Conservation (phyloP, 2,888 invertebrate species). For the Syritta pipiens region DNA sequence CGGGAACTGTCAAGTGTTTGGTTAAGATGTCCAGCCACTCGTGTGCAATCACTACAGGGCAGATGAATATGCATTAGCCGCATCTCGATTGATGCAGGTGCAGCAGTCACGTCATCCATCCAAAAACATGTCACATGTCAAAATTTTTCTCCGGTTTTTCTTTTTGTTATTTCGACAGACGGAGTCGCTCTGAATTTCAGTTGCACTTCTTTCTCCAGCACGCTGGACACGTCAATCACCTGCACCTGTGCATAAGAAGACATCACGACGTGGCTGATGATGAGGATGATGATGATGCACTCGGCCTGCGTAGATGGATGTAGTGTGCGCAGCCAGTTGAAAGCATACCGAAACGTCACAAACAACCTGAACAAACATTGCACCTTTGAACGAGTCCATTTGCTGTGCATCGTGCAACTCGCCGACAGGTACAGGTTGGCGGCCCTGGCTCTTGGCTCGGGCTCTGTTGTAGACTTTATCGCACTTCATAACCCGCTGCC, state of each 20-base stretch:
- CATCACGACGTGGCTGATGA: constrained; percentile 38
- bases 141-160: constrained; percentile 28
- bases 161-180: constrained; percentile 39
- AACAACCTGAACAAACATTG: constrained; percentile 67
- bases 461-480: constrained; percentile 34
- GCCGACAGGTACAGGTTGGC: constrained; percentile 47
- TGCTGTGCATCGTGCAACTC: constrained; percentile 32
- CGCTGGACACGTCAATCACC: constrained; percentile 62
- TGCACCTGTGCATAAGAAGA: constrained; percentile 59
- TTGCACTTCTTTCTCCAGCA: constrained; percentile 17
- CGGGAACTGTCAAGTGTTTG: constrained; percentile 60
- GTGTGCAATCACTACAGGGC: constrained; percentile 5
- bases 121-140: constrained; percentile 60
- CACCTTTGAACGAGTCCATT: constrained; percentile 68
- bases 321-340: constrained; percentile 18
- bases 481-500: constrained; percentile 48
- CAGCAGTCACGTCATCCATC: constrained; percentile 33
- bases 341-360: constrained; percentile 68
- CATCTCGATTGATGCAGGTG: constrained; percentile 13
- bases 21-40: constrained; percentile 51
- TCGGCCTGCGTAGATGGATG: background rate
- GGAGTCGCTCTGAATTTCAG: constrained; percentile 24
- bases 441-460: constrained; percentile 23
- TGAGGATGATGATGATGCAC: background rate
- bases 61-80: constrained; percentile 62